Conservation (phyloP, 2,113 vertebrate species). For the Pampusana beccarii region DNA sequence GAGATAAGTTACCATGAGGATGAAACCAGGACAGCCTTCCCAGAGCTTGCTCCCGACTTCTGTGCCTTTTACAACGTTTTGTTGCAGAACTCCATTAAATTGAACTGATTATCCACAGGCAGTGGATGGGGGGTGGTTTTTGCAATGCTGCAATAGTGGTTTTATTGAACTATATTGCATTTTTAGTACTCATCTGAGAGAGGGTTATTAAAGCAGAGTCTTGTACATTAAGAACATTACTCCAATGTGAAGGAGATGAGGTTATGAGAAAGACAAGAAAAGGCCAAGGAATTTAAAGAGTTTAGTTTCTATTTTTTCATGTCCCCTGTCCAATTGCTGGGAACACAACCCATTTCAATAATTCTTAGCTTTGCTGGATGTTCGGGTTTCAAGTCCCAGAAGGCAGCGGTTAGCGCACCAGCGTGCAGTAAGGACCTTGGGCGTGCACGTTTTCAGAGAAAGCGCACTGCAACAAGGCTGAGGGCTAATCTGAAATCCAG, state of each 20-base stretch:
- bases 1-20: rapidly evolving
- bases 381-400: neutral
- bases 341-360: neutral
- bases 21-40: too few relatives aligned
- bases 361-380: neutral
- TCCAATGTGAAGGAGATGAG: neutral
- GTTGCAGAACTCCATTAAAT: neutral
- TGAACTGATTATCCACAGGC: neutral
- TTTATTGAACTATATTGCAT: slow-evolving; percentile 42
- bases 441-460: neutral
- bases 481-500: neutral
- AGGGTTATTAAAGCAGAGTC: slow-evolving; percentile 5
- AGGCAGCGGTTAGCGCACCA: neutral
- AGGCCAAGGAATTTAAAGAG: neutral
- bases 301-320: neutral
- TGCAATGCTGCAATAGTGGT: neutral
- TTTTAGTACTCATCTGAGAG: slow-evolving; percentile 40
- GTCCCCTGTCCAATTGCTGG: neutral
- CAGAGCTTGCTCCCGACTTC: neutral
- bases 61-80: neutral
- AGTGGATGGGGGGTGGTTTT: neutral
- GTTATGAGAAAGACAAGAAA: neutral
- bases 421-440: neutral
- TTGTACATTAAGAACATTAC: neutral
- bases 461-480: neutral